Percentiles rank a stretch among this genome's conserved stretches.
phyloP scores from a whole-genome alignment of 2,888 invertebrate genomes.

The Leptopilina drosophilae region DNA sequence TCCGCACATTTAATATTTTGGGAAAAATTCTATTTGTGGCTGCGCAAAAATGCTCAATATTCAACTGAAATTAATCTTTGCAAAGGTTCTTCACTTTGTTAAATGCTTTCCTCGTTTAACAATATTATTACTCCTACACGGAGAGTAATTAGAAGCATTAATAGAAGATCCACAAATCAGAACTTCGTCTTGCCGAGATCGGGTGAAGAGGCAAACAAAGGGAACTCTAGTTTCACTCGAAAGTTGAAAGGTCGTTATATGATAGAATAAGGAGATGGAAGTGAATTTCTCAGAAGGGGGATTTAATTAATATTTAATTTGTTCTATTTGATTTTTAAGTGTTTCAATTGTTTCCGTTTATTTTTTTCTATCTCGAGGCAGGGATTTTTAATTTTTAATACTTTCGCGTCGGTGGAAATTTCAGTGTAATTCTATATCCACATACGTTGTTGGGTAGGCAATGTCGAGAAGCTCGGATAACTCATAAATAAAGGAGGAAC shows the following conservation, averaged over 20 bases:
- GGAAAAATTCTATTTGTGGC: background rate
- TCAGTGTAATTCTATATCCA: constrained; percentile 5
- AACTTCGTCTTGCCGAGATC: constrained; percentile 34
- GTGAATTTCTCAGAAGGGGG: background rate
- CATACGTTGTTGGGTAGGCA: constrained; percentile 50
- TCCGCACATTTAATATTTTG: too few species aligned
- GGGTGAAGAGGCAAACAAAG: constrained; percentile 19
- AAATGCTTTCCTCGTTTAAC: constrained; percentile 28
- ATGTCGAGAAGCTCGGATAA: constrained; percentile 53
- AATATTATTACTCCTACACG: constrained; percentile 27
- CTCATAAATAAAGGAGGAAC: constrained; percentile 67
- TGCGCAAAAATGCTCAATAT: background rate
- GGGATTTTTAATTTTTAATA: background rate
- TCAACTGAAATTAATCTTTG: background rate
- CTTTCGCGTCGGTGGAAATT: background rate
- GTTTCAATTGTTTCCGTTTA: background rate
- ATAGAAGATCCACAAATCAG: constrained; percentile 27
- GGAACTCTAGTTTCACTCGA: constrained; percentile 24
- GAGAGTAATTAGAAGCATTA: constrained; percentile 20
- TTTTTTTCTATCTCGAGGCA: background rate
- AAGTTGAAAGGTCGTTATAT: constrained; percentile 33
- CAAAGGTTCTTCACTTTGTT: background rate
- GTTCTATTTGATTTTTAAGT: background rate
- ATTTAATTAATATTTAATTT: background rate
- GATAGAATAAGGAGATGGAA: constrained; percentile 1